Conservation (phyloP, 2,797 vertebrate species). For the Pseudochirops corinnae region DNA sequence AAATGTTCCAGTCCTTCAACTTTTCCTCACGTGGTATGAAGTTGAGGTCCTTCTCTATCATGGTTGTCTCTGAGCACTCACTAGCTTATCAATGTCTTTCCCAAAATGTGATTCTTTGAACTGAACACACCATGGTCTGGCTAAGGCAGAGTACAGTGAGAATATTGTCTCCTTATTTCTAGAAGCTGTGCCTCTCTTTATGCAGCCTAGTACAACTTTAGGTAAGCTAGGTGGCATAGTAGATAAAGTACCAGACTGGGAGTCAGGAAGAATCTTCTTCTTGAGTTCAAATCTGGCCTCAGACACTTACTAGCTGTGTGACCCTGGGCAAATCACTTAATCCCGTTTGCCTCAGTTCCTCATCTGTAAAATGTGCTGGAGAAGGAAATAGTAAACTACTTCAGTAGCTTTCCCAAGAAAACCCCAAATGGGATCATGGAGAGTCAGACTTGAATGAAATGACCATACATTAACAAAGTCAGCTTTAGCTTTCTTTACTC, state of each 20-base stretch:
- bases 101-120: background rate
- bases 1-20: background rate
- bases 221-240: background rate
- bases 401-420: background rate
- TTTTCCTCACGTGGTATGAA: background rate
- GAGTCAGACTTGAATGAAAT: background rate
- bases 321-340: background rate
- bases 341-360: background rate
- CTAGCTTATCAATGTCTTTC: background rate
- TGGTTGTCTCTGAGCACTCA: background rate
- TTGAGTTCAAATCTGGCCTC: background rate
- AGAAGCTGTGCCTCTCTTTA: background rate
- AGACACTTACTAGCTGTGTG: background rate
- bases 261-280: background rate
- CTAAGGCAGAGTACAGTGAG: background rate
- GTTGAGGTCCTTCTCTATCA: background rate
- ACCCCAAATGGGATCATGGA: background rate
- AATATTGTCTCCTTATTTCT: background rate
- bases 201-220: background rate
- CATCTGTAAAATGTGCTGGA: background rate
- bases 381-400: background rate
- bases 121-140: background rate
- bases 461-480: background rate
- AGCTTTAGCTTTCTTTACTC: background rate
- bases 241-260: background rate